Evolutionary conservation across 2,888 invertebrate genomes (phyloP).

Genomic region (Lepidochitona cinerea): DNA sequence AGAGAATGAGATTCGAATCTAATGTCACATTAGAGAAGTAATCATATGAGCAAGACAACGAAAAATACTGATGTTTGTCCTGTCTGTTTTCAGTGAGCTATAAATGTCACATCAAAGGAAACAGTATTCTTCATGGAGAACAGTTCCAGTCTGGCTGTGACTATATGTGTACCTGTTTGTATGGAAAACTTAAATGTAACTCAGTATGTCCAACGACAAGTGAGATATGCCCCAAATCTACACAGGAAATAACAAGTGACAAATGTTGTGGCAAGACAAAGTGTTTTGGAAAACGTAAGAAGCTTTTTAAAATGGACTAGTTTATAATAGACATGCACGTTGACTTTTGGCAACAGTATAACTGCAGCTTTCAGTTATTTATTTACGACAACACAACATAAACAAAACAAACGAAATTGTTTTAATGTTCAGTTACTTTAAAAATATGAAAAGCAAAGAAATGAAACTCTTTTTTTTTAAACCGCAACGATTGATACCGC

Average conservation of each 20-base stretch:
- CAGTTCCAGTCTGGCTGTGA: neutral
- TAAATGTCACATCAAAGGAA: neutral
- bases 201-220: neutral
- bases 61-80: neutral
- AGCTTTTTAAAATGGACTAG: too few relatives aligned
- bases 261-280: neutral
- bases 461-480: too few relatives aligned
- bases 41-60: neutral
- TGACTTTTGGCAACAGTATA: too few relatives aligned
- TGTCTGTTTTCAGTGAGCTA: neutral
- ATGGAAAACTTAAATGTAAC: neutral
- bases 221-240: neutral
- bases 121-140: neutral
- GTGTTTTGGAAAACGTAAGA: neutral
- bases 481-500: too few relatives aligned
- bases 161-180: neutral
- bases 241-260: neutral
- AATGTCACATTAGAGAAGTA: neutral
- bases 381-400: too few relatives aligned
- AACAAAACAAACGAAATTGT: too few relatives aligned
- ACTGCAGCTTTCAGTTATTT: too few relatives aligned
- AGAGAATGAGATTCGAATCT: neutral
- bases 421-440: neutral
- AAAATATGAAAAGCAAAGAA: neutral
- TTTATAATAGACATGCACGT: too few relatives aligned